Evolutionary conservation across 2,888 invertebrate species (phyloP).

Genomic region (Carcina quercana): DNA sequence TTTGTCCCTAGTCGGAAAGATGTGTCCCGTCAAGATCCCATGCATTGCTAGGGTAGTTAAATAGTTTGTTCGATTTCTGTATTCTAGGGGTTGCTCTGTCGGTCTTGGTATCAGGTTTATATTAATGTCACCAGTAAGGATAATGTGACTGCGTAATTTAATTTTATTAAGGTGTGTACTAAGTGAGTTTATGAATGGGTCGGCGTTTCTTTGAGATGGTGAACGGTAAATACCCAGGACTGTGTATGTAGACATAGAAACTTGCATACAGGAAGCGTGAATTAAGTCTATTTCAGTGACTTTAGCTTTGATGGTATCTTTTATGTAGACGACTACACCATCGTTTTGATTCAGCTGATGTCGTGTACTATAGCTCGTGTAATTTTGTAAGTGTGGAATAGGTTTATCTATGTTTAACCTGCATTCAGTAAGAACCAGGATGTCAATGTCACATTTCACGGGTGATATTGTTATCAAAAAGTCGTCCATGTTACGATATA

Average conservation of each 20-base stretch:
- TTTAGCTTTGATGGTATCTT: neutral
- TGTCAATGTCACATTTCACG: neutral
- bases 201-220: neutral
- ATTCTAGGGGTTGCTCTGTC: neutral
- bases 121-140: neutral
- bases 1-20: neutral
- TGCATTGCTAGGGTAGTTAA: neutral
- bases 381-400: neutral
- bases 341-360: neutral
- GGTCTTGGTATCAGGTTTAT: neutral
- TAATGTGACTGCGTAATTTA: neutral
- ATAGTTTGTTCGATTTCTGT: neutral
- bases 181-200: neutral
- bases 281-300: neutral
- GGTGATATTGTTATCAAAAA: neutral
- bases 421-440: constrained; percentile 1
- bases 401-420: neutral
- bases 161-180: neutral
- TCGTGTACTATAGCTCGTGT: neutral
- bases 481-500: neutral
- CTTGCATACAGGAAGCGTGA: neutral
- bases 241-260: neutral
- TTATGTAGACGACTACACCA: constrained; percentile 1
- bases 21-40: neutral
- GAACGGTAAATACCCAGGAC: neutral